Conservation (phyloP, 2,888 invertebrate genomes). For the Auanema sp. region DNA sequence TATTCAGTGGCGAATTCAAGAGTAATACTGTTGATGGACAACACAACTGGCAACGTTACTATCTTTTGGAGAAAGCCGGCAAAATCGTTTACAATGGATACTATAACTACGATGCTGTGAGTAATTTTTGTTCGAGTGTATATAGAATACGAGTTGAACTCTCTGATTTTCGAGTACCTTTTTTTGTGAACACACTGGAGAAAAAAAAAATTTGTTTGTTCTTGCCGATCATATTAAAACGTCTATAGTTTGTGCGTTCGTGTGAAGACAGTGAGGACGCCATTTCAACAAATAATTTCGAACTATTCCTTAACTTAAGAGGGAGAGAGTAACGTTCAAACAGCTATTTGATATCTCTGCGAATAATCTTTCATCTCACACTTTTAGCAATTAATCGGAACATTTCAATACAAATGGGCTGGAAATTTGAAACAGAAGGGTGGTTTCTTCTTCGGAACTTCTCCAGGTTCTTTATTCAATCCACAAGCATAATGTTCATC, state of each 20-base stretch:
- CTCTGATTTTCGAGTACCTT: no score
- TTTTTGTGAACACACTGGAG: no score
- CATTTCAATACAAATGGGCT: slow-evolving; percentile 61
- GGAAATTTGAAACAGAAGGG: slow-evolving; percentile 52
- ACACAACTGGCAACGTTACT: slow-evolving; percentile 62
- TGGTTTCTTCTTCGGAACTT: slow-evolving; percentile 60
- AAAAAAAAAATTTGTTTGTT: no score
- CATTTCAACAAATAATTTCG: no score
- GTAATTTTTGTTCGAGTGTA: neutral
- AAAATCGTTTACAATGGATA: slow-evolving; percentile 61
- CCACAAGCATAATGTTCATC: slow-evolving; percentile 2
- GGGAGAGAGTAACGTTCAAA: neutral
- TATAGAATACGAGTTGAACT: no score
- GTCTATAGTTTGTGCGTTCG: no score
- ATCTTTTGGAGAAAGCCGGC: slow-evolving; percentile 55
- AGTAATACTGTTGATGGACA: slow-evolving; percentile 54
- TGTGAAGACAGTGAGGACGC: no score
- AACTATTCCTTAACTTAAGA: neutral
- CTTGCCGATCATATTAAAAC: no score
- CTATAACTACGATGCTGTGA: slow-evolving; percentile 47
- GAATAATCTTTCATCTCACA: neutral
- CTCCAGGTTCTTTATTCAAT: slow-evolving; percentile 46
- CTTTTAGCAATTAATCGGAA: slow-evolving; percentile 54
- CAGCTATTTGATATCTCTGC: neutral
- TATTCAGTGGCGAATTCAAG: slow-evolving; percentile 61